Evolutionary conservation across 2,888 invertebrate species (phyloP).

Genomic region (Euproctis similis): DNA sequence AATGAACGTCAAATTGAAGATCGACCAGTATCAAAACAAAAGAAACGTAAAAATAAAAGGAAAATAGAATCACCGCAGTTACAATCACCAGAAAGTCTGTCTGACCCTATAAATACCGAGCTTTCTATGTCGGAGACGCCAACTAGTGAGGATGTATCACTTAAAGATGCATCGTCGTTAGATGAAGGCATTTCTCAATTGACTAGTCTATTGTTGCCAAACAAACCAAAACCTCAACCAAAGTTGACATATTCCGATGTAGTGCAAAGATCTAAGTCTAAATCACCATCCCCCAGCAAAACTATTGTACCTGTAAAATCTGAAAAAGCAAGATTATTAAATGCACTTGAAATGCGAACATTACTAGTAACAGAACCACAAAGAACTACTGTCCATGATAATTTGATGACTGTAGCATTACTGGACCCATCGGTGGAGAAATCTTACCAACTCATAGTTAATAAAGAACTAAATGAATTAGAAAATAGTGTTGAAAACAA

Average conservation of each 20-base stretch:
- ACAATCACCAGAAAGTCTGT: constrained; percentile 63
- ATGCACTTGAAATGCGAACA: constrained; percentile 58
- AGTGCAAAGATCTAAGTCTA: constrained; percentile 66
- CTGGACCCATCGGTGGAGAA: constrained; percentile 60
- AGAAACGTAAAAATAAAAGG: constrained; percentile 56
- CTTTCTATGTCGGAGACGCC: constrained; percentile 61
- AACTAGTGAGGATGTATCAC: constrained; percentile 61
- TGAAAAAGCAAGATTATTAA: constrained; percentile 50
- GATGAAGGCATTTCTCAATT: constrained; percentile 68
- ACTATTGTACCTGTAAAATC: constrained; percentile 39
- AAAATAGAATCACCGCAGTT: constrained; percentile 49
- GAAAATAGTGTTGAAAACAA: constrained; percentile 75
- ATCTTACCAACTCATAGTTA: constrained; percentile 71
- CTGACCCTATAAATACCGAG: constrained; percentile 68
- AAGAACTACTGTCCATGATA: constrained; percentile 31
- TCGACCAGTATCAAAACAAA: constrained; percentile 48
- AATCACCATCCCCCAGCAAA: constrained; percentile 66
- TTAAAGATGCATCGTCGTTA: constrained; percentile 55
- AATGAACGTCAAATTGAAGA: constrained; percentile 50
- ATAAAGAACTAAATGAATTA: constrained; percentile 75
- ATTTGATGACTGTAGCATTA: constrained; percentile 48
- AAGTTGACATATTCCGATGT: constrained; percentile 66
- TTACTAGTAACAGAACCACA: constrained; percentile 41
- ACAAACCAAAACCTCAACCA: constrained; percentile 25
- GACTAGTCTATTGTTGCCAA: constrained; percentile 39